These are phyloP conservation scores for Hypothenemus hampei DNA, from an alignment of 1,140 invertebrate genomes.

Conservation along the genomic window DNA sequence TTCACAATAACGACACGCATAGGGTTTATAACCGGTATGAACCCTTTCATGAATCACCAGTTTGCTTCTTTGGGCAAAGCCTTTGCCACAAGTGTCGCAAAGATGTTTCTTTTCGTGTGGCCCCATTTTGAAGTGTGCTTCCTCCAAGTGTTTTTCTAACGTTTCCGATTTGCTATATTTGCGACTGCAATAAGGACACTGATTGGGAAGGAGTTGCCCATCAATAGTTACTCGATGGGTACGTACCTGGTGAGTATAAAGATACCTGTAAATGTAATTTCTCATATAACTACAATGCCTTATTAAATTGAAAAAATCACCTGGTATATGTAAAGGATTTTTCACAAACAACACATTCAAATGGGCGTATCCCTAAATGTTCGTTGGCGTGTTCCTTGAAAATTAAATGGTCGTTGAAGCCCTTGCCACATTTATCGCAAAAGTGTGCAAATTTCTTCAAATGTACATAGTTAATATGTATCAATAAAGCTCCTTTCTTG, in stretches of 20 bases:
- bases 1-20: constrained; percentile 50
- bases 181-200: constrained; percentile 43
- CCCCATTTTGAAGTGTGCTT: constrained; percentile 44
- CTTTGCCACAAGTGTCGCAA: constrained; percentile 46
- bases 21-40: constrained; percentile 51
- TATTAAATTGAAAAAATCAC: not conserved
- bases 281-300: constrained; percentile 36
- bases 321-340: constrained; percentile 52
- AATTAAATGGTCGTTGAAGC: constrained; percentile 39
- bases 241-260: constrained; percentile 41
- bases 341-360: constrained; percentile 57
- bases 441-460: constrained; percentile 43
- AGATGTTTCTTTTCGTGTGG: constrained; percentile 37
- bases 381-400: constrained; percentile 56
- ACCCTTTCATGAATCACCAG: constrained; percentile 57
- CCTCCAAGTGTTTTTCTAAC: constrained; percentile 50
- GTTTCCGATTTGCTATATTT: constrained; percentile 46
- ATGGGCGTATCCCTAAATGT: constrained; percentile 62
- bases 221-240: constrained; percentile 44
- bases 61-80: constrained; percentile 55
- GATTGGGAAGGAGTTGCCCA: constrained; percentile 29
- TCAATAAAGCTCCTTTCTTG: constrained; percentile 20
- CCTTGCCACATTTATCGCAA: constrained; percentile 50
- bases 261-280: constrained; percentile 45
- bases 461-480: constrained; percentile 33